phyloP scores from a whole-genome alignment of 2,113 vertebrate genomes.

The Notothenia rossii region DNA sequence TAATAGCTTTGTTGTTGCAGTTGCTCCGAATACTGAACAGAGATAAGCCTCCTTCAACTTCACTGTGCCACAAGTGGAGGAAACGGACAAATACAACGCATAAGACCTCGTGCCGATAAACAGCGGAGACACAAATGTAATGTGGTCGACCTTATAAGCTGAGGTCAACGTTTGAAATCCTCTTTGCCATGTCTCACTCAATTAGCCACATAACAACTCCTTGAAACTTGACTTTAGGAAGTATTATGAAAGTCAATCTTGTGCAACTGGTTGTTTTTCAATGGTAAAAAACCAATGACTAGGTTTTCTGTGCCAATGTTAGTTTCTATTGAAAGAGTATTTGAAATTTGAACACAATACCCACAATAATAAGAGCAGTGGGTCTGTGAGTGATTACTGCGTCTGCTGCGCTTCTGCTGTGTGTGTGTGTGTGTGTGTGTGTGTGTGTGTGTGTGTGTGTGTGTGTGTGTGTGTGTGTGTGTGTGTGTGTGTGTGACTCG shows the following conservation, averaged over 20 bases:
- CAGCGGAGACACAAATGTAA: background rate
- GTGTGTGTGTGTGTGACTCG: too few species aligned
- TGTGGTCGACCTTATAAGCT: constrained; percentile 7
- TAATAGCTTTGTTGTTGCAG: too few species aligned
- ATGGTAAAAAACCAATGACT: background rate
- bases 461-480: too few species aligned
- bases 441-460: too few species aligned
- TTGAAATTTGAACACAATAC: background rate
- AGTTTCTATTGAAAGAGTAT: background rate
- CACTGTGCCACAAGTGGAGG: too few species aligned
- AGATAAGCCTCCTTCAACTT: background rate
- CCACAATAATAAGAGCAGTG: background rate
- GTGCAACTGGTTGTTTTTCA: too few species aligned
- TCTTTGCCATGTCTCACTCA: background rate
- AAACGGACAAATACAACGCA: background rate
- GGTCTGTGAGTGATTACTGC: background rate
- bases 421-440: too few species aligned
- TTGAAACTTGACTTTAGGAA: background rate
- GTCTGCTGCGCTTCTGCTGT: too few species aligned
- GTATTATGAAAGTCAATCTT: too few species aligned
- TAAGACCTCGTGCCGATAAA: background rate
- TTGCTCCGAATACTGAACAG: background rate
- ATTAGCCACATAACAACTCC: background rate
- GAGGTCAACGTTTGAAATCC: constrained; percentile 6
- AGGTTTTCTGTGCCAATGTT: background rate